Evolutionary conservation across 2,113 vertebrate genomes (phyloP).

Genomic region (Fukomys damarensis): DNA sequence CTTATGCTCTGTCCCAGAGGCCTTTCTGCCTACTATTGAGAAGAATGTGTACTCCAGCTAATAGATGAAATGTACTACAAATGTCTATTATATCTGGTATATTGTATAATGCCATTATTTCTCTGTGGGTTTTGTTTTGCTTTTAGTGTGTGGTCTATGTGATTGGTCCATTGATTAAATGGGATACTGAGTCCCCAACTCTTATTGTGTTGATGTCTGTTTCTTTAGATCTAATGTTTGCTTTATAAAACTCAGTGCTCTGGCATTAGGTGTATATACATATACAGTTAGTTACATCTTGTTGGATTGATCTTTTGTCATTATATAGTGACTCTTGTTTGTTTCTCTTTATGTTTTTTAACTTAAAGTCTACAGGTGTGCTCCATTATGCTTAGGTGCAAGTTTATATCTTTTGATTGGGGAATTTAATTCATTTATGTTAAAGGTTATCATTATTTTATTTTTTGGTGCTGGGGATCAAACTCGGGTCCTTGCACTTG

Average conservation of each 20-base stretch:
- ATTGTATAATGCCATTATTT: neutral
- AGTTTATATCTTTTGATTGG: neutral
- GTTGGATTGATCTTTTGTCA: too few species aligned
- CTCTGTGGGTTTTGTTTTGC: neutral
- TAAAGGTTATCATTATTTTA: neutral
- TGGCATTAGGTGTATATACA: neutral
- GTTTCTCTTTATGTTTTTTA: neutral
- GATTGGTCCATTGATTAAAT: neutral
- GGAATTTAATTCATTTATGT: neutral
- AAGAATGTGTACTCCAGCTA: neutral
- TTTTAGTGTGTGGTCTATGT: neutral
- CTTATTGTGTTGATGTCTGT: neutral
- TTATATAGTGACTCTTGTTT: too few species aligned
- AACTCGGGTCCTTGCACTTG: too few species aligned
- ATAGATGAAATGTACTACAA: neutral
- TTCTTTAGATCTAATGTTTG: neutral
- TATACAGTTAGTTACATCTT: too few species aligned
- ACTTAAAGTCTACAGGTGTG: too few species aligned
- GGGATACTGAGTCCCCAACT: neutral
- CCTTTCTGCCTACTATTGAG: neutral
- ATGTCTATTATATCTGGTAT: neutral
- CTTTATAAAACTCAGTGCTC: neutral
- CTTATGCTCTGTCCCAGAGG: neutral
- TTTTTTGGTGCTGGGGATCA: too few species aligned
- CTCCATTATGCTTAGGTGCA: too few species aligned